A percentile compares a stretch with the other conserved stretches of the same genome.
Evolutionary conservation across 2,888 invertebrate species (phyloP).

Genomic region (Caenorhabditis wallacei): DNA sequence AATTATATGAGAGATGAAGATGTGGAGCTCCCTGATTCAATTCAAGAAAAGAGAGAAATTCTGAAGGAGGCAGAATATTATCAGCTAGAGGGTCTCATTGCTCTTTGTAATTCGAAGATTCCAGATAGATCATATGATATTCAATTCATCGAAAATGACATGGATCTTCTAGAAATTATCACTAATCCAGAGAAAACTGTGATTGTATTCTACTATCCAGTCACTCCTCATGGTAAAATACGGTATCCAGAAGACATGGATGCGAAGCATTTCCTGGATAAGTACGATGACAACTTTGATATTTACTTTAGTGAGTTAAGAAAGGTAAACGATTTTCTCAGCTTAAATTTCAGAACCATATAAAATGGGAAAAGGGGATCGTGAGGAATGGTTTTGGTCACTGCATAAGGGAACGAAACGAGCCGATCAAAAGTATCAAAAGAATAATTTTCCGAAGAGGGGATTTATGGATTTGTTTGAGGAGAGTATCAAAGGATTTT

Average conservation of each 20-base stretch:
- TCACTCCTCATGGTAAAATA: constrained; percentile 7
- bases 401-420: not conserved
- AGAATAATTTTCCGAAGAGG: constrained; percentile 7
- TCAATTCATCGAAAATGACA: constrained; percentile 9
- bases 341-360: constrained; percentile 13
- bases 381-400: constrained; percentile 17
- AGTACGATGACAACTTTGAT: constrained; percentile 15
- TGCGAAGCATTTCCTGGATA: constrained; percentile 12
- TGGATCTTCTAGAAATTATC: not conserved
- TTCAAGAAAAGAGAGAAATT: constrained; percentile 93
- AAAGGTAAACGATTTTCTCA: too few relatives aligned
- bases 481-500: constrained; percentile 19
- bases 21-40: constrained; percentile 91
- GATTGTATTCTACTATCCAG: not conserved
- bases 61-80: constrained; percentile 96
- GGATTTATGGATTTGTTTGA: not conserved
- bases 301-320: constrained; percentile 29
- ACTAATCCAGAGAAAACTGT: constrained; percentile 1
- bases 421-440: constrained; percentile 13
- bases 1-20: constrained; percentile 96
- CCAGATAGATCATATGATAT: not conserved
- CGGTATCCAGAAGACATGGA: constrained; percentile 10
- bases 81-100: not conserved
- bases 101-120: constrained; percentile 4
- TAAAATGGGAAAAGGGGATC: not conserved